These are phyloP conservation scores for Sylvietta virens DNA, from an alignment of 2,113 vertebrate species.

Conservation along the genomic window DNA sequence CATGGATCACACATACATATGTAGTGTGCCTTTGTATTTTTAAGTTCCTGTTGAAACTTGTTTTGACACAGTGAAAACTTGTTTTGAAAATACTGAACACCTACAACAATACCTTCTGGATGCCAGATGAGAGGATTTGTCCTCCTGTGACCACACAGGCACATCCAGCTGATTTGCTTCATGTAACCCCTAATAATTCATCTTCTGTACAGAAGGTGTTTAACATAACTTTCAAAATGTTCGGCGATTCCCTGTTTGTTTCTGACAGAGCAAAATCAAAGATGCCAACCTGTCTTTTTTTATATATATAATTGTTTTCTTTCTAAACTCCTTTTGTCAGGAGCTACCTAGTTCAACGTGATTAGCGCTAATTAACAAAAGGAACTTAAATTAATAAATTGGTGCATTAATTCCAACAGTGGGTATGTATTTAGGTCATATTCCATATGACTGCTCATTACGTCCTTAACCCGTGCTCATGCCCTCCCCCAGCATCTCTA, in stretches of 20 bases:
- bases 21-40: conserved; percentile 59
- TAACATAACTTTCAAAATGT: neutral
- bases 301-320: neutral
- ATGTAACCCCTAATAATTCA: conserved; percentile 19
- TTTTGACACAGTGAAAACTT: conserved; percentile 71
- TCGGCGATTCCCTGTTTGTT: neutral
- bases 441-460: neutral
- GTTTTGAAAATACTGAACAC: conserved; percentile 75
- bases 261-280: neutral
- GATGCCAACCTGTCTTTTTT: neutral
- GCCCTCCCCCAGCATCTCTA: neutral
- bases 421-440: neutral
- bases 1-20: neutral
- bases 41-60: conserved; percentile 69
- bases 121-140: conserved; percentile 41
- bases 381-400: neutral
- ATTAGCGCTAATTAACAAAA: neutral
- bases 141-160: conserved; percentile 15
- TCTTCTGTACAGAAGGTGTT: neutral
- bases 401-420: neutral
- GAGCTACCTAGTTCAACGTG: neutral
- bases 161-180: conserved; percentile 33
- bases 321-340: neutral
- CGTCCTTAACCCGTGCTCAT: neutral
- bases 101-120: conserved; percentile 66